Evolutionary conservation across 2,888 invertebrate species (phyloP).

Genomic region (Mythimna albipuncta): DNA sequence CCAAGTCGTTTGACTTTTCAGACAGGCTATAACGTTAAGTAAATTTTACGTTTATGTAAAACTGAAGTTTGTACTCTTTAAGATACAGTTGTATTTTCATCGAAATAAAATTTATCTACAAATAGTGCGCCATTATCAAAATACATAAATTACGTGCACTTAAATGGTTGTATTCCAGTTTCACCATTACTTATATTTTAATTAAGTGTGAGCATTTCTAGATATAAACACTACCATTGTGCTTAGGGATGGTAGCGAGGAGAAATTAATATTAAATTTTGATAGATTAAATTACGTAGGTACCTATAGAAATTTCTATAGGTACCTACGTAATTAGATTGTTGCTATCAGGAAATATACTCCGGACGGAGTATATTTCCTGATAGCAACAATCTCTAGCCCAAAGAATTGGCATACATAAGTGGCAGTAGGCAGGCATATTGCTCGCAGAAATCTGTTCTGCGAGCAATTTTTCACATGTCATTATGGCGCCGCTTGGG

Average conservation of each 20-base stretch:
- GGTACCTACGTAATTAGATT: too few species aligned
- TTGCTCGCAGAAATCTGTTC: too few species aligned
- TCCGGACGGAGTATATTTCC: too few species aligned
- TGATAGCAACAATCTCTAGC: too few species aligned
- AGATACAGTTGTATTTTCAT: background rate
- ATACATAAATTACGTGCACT: background rate
- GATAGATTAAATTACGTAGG: too few species aligned
- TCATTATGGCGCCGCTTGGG: too few species aligned
- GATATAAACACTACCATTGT: conserved; percentile 5
- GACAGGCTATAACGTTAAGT: background rate
- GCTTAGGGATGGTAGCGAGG: conserved; percentile 1
- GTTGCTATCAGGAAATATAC: too few species aligned
- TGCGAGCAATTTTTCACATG: too few species aligned
- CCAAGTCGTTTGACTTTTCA: too few species aligned
- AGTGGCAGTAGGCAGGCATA: too few species aligned
- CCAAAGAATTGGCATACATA: too few species aligned
- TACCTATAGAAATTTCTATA: too few species aligned
- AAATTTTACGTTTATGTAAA: background rate
- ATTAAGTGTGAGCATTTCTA: conserved; percentile 6
- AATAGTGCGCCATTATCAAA: background rate
- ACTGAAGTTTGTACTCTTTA: background rate
- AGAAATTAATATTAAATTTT: background rate
- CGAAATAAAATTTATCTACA: background rate
- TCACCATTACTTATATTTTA: conserved; percentile 5
- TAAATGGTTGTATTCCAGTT: background rate